These are phyloP conservation scores for Nycticryphes semicollaris DNA, from an alignment of 2,113 vertebrate genomes.

Conservation along the genomic window DNA sequence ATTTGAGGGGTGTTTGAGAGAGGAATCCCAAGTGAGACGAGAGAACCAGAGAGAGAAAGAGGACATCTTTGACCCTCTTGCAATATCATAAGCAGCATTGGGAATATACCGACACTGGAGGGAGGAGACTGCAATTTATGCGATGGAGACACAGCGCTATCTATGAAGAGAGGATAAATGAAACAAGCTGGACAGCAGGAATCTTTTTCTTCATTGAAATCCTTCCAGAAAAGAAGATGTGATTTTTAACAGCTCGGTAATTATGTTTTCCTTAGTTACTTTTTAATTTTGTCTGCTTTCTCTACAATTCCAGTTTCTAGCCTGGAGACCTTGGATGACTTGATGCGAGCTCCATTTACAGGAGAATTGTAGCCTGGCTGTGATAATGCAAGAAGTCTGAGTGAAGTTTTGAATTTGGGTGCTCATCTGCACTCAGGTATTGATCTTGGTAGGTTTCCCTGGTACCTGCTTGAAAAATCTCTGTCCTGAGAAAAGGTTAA, in stretches of 20 bases:
- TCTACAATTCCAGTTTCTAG: not conserved
- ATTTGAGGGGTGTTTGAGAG: not conserved
- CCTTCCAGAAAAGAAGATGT: not conserved
- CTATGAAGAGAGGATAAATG: not conserved
- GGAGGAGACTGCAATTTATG: not conserved
- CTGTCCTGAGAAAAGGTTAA: slow-evolving; percentile 29
- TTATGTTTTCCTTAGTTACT: not conserved
- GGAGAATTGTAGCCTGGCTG: not conserved
- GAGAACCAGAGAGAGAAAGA: not conserved
- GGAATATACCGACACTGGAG: not conserved
- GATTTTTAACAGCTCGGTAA: not conserved
- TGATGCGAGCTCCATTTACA: not conserved
- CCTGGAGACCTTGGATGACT: not conserved
- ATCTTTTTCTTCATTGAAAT: not conserved
- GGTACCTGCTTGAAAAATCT: slow-evolving; percentile 7
- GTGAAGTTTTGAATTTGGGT: not conserved
- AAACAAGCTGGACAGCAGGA: not conserved
- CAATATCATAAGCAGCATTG: not conserved
- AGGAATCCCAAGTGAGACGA: not conserved
- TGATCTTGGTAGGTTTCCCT: not conserved
- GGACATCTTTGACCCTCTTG: not conserved
- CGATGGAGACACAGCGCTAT: not conserved
- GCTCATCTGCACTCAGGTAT: not conserved
- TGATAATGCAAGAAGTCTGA: not conserved
- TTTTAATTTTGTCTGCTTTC: not conserved